Evolutionary conservation across 2,113 vertebrate species (phyloP), one percentile per base, ranked within the genome.

Genomic region (Clinocottus analis): DNA sequence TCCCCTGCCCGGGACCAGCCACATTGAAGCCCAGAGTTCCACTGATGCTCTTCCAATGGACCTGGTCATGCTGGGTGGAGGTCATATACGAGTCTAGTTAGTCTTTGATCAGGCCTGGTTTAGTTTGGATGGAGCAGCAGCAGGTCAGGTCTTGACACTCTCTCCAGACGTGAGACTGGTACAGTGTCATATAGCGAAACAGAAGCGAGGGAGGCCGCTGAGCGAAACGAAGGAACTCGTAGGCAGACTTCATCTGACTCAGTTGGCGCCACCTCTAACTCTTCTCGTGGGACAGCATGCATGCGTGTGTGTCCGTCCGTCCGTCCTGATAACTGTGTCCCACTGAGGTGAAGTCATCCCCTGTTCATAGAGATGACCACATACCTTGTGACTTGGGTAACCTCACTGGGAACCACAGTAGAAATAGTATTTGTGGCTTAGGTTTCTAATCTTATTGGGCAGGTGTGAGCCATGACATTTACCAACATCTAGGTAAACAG

Each of bases 1-100:
- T 87, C 79, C 76, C 35, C 25, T 29, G 41, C 41, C 49, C 49
- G 62, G 67, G 61, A 69, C 55, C 49, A 70, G 49, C 23, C 65
- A 29, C 43, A 12, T 29, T 21, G n/a, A 79, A 49, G 43, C 19
- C 5, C 35, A 9, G n/a, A 73, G 60, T 68, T 45, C n/a, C 9
- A 41, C n/a, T 63, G n/a, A 43, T 69, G 55, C n/a, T 71, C 49
- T 29, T 29, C 37, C 27, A 41, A 1, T 1, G 2, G 2, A 55
- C 53, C 51, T 29, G 55, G 3, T 43, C 7, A 12, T 33, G 23
- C 25, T 47, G 0, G 39, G 2, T 55, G 10, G 7, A 47, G 2
- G 55, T 67, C 11, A 58, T 23, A 12, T 9, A 10, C 12, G 2
- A 25, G 25, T n/a, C 35, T 67, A 17, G 35, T 62, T 13, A 47